Base-by-base conservation (phyloP, 2,113 vertebrate species). In the Tragelaphus strepsiceros region DNA sequence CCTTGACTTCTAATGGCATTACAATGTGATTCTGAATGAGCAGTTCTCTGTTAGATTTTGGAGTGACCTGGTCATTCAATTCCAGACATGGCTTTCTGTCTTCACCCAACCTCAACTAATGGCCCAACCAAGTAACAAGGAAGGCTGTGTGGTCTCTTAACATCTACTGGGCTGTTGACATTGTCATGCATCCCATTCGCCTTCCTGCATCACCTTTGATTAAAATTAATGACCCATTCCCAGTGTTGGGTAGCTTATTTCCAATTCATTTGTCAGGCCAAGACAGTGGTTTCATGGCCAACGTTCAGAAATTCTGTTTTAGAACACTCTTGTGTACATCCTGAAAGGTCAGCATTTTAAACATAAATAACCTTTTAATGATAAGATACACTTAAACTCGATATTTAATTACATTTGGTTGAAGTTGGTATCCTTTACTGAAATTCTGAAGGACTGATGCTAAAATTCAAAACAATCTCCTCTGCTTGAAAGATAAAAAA, bases 221-320 rank as follows among this genome's bases (percentile, higher is more conserved):
- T 99, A 99, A 99, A 99, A 99, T 99, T 99, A 99, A 99, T 99
- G 99, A 99, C 97, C 99, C 99, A 99, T 99, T 99, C 99, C 99
- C 98, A 99, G 98, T 99, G 99, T 99, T 99, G 99, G 99, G 99
- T 99, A 99, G 99, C 99, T 99, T 99, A 99, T 99, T 99, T 99
- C 99, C 99, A 99, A 99, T 99, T 99, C 99, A 99, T 99, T 99
- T 99, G 99, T 99, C 99, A 99, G 99, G 98, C 98, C 98, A 99
- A 99, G 99, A 99, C 98, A 98, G 98, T 99, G 98, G 99, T 98
- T 99, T 99, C 98, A 98, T 98, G 99, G 99, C 99, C 99, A 99
- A 94, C 32, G 96, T 98, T 99, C 98, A 98, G 98, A 98, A 98
- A 99, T 99, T 99, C 99, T 99, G 99, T 99, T 99, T 99, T 98